Evolutionary conservation across 2,888 invertebrate species (phyloP), one percentile per base, ranked within the genome.

Genomic region (Drosophila glabriapex): DNA sequence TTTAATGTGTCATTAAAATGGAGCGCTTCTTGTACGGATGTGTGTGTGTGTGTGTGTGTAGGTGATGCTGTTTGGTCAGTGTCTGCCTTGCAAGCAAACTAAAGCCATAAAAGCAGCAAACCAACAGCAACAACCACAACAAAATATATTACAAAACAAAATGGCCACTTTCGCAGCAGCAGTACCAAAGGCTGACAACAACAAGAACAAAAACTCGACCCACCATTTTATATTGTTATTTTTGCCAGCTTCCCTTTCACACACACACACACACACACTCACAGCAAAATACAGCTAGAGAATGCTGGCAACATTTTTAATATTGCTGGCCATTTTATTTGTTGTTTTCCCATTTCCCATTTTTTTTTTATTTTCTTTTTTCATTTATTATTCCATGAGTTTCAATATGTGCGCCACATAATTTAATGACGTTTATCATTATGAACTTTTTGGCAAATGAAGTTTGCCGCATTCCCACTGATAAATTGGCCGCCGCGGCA

Each of bases 181-280:
- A 68, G 12, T 37, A 54, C 4, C 49, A 60, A 7, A 16, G 46
- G 9, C 33, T 35, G 43, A 16, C 46, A 46, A 22, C 25, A 64
- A 41, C 39, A 66, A 41, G 28, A 71, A 46, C 49, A 56, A 55
- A 53, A 52, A 49, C 71, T 53, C 76, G 71, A 68, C 62, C 69
- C 87, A 74, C 82, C 91, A 91, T 89, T 91, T 87, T 78, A 79
- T 84, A 83, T 87, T 85, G 82, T 90, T 88, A 80, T 80, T 86
- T 86, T 73, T 68, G 64, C 80, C 73, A 54, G 73, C 77, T 88
- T 88, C 72, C 71, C 54, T 56, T 29, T 43, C 55, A 61, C 49
- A 65, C 39, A 53, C 43, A 43, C n/a, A 41, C 41, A 41, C n/a
- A 33, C 43, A 22, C 39, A 56, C 28, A 39, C 58, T 66, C 49